A percentile compares a stretch with the other conserved stretches of the same genome.
Conservation (phyloP, 2,797 vertebrate species). For the Bradypodion ventrale region DNA sequence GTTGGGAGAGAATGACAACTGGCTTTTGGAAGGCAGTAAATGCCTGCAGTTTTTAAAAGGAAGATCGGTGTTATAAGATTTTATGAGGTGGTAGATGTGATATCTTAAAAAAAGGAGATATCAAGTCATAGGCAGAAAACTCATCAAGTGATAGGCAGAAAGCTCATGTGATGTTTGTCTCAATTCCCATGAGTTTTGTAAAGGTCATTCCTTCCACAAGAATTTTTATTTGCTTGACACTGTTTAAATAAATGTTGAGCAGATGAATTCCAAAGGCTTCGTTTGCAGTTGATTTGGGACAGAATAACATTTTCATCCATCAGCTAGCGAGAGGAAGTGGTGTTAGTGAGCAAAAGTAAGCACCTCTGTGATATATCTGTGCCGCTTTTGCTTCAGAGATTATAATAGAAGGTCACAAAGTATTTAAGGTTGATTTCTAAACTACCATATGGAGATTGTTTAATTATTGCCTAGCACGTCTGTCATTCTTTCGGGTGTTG, state of each 20-base stretch:
- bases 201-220: constrained; percentile 45
- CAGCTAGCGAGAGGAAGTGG: constrained; percentile 63
- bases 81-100: constrained; percentile 46
- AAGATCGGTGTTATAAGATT: constrained; percentile 47
- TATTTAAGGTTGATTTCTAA: constrained; percentile 64
- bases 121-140: too few relatives aligned
- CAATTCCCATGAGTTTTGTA: constrained; percentile 42
- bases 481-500: constrained; percentile 40
- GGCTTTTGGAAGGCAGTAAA: too few relatives aligned
- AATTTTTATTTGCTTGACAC: constrained; percentile 25
- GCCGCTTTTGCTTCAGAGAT: constrained; percentile 60
- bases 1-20: too few relatives aligned
- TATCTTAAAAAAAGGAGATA: constrained; percentile 24
- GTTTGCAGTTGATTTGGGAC: constrained; percentile 51
- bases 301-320: constrained; percentile 65
- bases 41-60: constrained; percentile 14
- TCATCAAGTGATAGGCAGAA: constrained; percentile 46
- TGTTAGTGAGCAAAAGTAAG: constrained; percentile 51
- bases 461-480: constrained; percentile 63
- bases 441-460: constrained; percentile 66
- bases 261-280: constrained; percentile 66
- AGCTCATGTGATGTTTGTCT: constrained; percentile 45
- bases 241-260: constrained; percentile 51
- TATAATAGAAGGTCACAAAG: constrained; percentile 65
- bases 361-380: too few relatives aligned